Percentiles rank a stretch among this genome's conserved stretches.
Conservation (phyloP, 2,113 vertebrate species). For the Mungos mungo region DNA sequence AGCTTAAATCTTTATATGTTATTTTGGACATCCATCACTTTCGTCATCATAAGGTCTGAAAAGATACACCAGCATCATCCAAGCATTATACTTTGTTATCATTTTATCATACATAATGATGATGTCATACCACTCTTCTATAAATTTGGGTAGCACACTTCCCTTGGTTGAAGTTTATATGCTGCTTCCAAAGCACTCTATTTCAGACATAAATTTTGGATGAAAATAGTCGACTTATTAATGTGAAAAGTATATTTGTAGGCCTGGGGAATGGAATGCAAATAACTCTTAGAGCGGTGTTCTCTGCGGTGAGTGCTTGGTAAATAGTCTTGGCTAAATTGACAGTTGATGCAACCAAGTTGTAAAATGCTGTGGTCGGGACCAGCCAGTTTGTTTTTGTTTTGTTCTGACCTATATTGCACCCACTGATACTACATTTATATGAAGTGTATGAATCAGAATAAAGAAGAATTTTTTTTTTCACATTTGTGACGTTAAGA, state of each 20-base stretch:
- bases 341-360: neutral
- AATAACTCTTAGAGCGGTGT: neutral
- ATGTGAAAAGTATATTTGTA: neutral
- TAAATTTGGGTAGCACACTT: constrained; percentile 66
- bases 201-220: constrained; percentile 39
- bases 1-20: neutral
- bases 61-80: neutral
- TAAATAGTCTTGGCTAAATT: neutral
- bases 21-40: constrained; percentile 20
- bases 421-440: constrained; percentile 31
- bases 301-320: neutral
- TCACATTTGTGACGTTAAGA: neutral
- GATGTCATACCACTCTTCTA: neutral
- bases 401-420: neutral
- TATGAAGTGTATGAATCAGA: neutral
- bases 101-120: constrained; percentile 6
- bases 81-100: neutral
- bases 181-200: neutral
- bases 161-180: constrained; percentile 42
- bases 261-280: constrained; percentile 32
- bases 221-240: neutral
- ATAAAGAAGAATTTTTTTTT: neutral
- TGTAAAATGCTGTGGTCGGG: neutral
- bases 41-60: neutral
- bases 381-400: neutral